Base-by-base conservation (phyloP, 2,113 vertebrate species). In the Vicugna pacos region DNA sequence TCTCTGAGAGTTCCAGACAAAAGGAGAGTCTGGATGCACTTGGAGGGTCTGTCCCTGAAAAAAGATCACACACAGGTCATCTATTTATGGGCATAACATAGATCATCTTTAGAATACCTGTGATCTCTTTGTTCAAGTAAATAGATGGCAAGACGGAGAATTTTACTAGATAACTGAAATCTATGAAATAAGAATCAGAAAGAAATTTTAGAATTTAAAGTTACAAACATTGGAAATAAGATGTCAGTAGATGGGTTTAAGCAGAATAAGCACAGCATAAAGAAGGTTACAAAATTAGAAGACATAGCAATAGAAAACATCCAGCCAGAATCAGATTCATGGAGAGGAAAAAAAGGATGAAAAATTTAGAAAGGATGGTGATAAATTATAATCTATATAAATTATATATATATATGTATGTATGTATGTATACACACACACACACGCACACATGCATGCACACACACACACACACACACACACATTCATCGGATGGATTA, bases 171-270 rank as follows among this genome's bases (percentile, higher is more conserved):
- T 3, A 76, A 62, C 8, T 50, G 30, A 58, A 58, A 67, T 35
- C 58, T 60, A n/a, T 35, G 4, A 38, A 72, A 84, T 64, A 80
- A 60, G n/a, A 76, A 90, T 56, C 32, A 70, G 32, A 89, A 84
- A 48, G 19, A 65, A 14, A 67, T 35, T 67, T 72, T 52, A 86
- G 38, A 81, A 60, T 62, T 87, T 67, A 62, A 94, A 82, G 52
- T 82, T 75, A 17, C 22, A 76, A 52, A 75, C 91, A 75, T 19
- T 96, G 60, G 82, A 82, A 94, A 75, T 94, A 75, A 91, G 20
- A 87, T 46, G 11, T 48, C 60, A 76, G 35, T 20, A 76, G 20
- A 50, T 9, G 11, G 5, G 14, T 52, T 89, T 85, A 73, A 73
- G 8, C 19, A 85, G 14, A 80, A 58, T 46, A 12, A 22, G 19